These are phyloP conservation scores for Cephus rjabovi DNA, from an alignment of 2,888 invertebrate species.

Conservation along the genomic window DNA sequence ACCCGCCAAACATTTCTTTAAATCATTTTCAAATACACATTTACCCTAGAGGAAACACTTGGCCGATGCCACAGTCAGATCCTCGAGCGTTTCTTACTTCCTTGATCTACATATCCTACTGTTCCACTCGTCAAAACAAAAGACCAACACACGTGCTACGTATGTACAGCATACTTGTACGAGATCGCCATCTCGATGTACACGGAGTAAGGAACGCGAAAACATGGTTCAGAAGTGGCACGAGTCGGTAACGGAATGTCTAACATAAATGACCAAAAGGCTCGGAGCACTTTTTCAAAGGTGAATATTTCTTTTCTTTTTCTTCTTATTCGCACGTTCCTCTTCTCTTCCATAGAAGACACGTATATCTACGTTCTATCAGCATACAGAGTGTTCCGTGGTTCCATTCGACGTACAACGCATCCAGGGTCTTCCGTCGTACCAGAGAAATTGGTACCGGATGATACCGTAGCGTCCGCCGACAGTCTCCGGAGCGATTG, in stretches of 20 bases:
- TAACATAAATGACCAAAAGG: slow-evolving; percentile 27
- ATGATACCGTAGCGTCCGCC: too few species aligned
- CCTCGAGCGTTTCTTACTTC: background rate
- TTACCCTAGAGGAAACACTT: too few species aligned
- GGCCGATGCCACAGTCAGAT: background rate
- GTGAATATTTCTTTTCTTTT: slow-evolving; percentile 24
- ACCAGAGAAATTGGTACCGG: too few species aligned
- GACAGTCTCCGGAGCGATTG: too few species aligned
- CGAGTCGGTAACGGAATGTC: slow-evolving; percentile 44
- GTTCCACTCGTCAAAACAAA: background rate
- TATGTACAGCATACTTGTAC: too few species aligned
- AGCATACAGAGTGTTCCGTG: too few species aligned
- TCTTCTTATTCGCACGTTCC: slow-evolving; percentile 2
- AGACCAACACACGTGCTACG: background rate
- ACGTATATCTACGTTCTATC: too few species aligned
- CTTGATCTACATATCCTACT: background rate
- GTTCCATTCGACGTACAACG: too few species aligned
- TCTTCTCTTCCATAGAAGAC: too few species aligned
- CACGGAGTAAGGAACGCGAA: background rate
- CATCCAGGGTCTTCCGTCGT: too few species aligned
- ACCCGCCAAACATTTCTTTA: background rate
- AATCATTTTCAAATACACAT: background rate
- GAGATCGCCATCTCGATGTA: background rate
- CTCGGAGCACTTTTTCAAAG: slow-evolving; percentile 25
- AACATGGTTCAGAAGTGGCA: slow-evolving; percentile 33